These are phyloP conservation scores for Diplodus puntazzo DNA, from an alignment of 2,797 vertebrate species.

Conservation along the genomic window DNA sequence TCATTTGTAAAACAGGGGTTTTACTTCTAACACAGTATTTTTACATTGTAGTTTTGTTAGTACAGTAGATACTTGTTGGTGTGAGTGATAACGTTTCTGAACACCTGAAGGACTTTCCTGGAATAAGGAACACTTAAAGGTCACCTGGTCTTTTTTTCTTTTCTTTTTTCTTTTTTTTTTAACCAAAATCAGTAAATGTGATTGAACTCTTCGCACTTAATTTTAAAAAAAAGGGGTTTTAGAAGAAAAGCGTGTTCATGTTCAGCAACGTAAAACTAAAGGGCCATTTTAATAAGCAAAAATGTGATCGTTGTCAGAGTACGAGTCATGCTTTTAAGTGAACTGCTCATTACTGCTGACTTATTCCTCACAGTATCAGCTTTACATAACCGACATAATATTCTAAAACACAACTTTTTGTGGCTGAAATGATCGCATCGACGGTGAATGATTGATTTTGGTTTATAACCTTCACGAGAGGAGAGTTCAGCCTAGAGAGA, in stretches of 20 bases:
- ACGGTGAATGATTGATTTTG: background rate
- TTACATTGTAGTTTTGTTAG: background rate
- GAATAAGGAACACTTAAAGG: background rate
- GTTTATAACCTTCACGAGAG: background rate
- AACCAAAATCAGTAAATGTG: too few species aligned
- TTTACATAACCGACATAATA: background rate
- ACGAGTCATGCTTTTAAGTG: background rate
- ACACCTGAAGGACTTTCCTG: background rate
- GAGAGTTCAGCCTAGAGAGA: background rate
- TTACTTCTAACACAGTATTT: background rate
- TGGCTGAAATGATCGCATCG: background rate
- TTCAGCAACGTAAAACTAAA: background rate
- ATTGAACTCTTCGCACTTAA: background rate
- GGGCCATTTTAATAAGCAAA: background rate
- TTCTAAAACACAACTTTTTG: background rate
- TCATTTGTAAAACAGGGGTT: background rate
- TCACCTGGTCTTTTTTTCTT: fast-evolving
- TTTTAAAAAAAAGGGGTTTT: background rate
- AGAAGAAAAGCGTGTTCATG: background rate
- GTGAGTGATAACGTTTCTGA: background rate
- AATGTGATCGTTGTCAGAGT: background rate
- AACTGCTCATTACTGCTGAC: background rate
- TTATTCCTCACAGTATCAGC: background rate
- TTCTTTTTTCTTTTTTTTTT: background rate
- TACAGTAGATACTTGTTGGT: background rate